Conservation (phyloP, 2,797 vertebrate species). For the Hydrolagus colliei region DNA sequence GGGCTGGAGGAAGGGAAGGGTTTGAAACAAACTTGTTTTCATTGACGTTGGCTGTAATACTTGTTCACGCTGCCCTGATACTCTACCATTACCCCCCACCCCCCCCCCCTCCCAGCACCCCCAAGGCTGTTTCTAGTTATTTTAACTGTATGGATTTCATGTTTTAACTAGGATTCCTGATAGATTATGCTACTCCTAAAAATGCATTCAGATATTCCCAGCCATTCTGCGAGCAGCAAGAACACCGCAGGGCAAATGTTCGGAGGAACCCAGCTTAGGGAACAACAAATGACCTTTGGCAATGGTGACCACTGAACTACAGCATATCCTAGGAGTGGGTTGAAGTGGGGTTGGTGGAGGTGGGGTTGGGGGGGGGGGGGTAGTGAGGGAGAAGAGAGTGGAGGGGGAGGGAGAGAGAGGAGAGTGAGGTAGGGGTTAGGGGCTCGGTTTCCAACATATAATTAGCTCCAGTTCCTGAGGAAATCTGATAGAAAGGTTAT, state of each 20-base stretch:
- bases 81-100: neutral
- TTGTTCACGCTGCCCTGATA: neutral
- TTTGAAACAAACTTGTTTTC: slow-evolving; percentile 19
- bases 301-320: slow-evolving; percentile 18
- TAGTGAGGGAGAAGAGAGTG: too few relatives aligned
- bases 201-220: neutral
- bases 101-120: too few relatives aligned
- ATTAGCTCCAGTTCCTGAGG: slow-evolving; percentile 30
- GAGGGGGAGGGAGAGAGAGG: too few relatives aligned
- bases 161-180: neutral
- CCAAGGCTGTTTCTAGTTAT: neutral
- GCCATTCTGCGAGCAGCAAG: slow-evolving; percentile 1
- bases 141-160: neutral
- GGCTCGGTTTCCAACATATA: neutral
- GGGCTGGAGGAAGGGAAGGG: neutral
- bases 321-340: neutral
- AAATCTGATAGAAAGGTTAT: slow-evolving; percentile 32
- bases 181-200: slow-evolving; percentile 2
- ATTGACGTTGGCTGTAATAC: slow-evolving; percentile 1
- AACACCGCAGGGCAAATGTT: slow-evolving; percentile 11
- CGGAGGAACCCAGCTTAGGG: neutral
- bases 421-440: too few relatives aligned
- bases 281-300: slow-evolving; percentile 15
- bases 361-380: too few relatives aligned
- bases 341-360: too few relatives aligned